A percentile compares a stretch with the other conserved stretches of the same genome.
phyloP scores from a whole-genome alignment of 2,113 vertebrate genomes.

The Perognathus longimembris region DNA sequence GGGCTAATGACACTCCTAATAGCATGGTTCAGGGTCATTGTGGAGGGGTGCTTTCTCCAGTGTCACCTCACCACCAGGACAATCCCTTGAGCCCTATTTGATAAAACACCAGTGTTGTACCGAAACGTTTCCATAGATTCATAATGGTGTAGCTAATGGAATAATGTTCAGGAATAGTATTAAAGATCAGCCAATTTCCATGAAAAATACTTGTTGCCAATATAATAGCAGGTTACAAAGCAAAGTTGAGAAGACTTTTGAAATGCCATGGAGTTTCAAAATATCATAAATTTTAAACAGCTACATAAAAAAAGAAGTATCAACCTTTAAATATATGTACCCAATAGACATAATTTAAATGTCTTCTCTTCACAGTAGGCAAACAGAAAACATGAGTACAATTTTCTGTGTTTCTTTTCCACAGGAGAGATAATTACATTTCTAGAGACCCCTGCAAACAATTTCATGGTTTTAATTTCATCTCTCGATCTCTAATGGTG shows the following conservation, averaged over 20 bases:
- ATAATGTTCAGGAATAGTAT: not conserved
- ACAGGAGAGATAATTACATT: conserved; percentile 74
- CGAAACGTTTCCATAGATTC: not conserved
- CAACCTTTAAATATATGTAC: conserved; percentile 53
- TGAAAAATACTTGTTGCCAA: conserved; percentile 51
- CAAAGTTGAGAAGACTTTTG: conserved; percentile 45
- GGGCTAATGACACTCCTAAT: not conserved
- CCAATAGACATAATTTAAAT: conserved; percentile 63
- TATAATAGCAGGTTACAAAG: not conserved
- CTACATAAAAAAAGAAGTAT: conserved; percentile 5
- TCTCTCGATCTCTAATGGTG: conserved; percentile 71
- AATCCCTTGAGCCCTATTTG: not conserved
- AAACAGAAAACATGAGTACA: conserved; percentile 63
- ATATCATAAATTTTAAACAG: conserved; percentile 69
- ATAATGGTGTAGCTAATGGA: conserved; percentile 31
- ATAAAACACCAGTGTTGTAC: conserved; percentile 11
- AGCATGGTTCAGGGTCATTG: not conserved
- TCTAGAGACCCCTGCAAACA: conserved; percentile 73
- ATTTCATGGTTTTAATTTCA: conserved; percentile 83
- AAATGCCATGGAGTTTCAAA: conserved; percentile 34
- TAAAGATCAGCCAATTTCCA: conserved; percentile 49
- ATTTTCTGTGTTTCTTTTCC: conserved; percentile 70
- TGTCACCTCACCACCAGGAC: not conserved
- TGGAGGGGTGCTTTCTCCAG: not conserved
- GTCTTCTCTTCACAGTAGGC: conserved; percentile 53